Percentiles rank a stretch among this genome's conserved stretches.
phyloP scores from a whole-genome alignment of 2,113 vertebrate species.

The Pedionomus torquatus region DNA sequence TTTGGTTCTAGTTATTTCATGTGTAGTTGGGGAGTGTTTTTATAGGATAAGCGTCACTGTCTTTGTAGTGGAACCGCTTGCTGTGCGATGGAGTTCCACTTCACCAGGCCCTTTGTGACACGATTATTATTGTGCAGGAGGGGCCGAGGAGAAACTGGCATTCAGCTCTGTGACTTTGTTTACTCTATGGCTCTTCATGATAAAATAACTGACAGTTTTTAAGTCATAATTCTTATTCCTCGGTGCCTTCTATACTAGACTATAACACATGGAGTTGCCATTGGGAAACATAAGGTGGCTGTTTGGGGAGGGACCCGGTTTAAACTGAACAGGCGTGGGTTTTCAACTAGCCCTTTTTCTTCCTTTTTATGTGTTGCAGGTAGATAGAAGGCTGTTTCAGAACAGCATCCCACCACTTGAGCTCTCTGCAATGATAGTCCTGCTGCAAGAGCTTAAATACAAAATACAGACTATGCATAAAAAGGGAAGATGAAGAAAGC shows the following conservation, averaged over 20 bases:
- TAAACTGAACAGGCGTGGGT: background rate
- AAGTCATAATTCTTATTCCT: background rate
- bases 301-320: background rate
- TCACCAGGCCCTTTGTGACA: background rate
- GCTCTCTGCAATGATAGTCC: background rate
- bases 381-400: background rate
- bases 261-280: background rate
- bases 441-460: background rate
- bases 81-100: background rate
- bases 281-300: background rate
- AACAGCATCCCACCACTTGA: background rate
- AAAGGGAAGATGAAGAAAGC: background rate
- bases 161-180: background rate
- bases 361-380: background rate
- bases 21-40: background rate
- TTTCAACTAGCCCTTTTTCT: background rate
- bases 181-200: background rate
- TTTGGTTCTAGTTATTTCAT: background rate
- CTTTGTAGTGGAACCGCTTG: background rate
- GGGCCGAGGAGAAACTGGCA: background rate
- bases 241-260: background rate
- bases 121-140: background rate
- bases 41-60: background rate
- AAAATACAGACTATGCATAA: background rate
- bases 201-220: background rate